Evolutionary conservation across 2,797 vertebrate genomes (phyloP).

Genomic region (Esox lucius): DNA sequence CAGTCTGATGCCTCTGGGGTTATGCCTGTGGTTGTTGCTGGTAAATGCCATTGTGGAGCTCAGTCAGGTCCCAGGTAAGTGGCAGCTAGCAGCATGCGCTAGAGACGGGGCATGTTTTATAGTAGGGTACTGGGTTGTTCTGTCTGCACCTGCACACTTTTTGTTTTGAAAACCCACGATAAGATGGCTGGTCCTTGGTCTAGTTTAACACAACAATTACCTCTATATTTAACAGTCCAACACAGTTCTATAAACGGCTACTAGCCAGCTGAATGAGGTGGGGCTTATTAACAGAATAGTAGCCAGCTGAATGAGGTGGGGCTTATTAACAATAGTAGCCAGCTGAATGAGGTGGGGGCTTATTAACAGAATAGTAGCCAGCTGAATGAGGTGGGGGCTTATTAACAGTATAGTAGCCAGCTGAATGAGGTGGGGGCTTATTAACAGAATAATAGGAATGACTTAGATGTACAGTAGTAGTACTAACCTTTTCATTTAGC

Average conservation of each 20-base stretch:
- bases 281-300: neutral
- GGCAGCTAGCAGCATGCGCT: constrained; percentile 44
- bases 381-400: neutral
- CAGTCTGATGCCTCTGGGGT: neutral
- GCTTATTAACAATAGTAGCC: neutral
- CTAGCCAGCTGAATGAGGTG: neutral
- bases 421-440: neutral
- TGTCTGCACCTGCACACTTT: constrained; percentile 28
- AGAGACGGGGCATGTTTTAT: constrained; percentile 51
- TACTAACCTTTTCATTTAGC: neutral
- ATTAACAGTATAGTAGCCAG: neutral
- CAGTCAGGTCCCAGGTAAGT: constrained; percentile 62
- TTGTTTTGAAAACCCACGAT: constrained; percentile 40
- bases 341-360: neutral
- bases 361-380: neutral
- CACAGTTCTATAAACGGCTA: neutral
- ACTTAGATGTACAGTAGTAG: neutral
- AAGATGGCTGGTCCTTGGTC: neutral
- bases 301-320: no score
- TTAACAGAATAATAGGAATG: neutral
- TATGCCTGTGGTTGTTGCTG: constrained; percentile 20
- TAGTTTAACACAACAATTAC: constrained; percentile 11
- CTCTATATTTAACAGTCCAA: neutral
- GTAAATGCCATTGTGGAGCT: constrained; percentile 36
- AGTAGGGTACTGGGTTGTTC: neutral